These are phyloP conservation scores for Drosophila formosana DNA, from an alignment of 2,888 invertebrate genomes.

Conservation along the genomic window DNA sequence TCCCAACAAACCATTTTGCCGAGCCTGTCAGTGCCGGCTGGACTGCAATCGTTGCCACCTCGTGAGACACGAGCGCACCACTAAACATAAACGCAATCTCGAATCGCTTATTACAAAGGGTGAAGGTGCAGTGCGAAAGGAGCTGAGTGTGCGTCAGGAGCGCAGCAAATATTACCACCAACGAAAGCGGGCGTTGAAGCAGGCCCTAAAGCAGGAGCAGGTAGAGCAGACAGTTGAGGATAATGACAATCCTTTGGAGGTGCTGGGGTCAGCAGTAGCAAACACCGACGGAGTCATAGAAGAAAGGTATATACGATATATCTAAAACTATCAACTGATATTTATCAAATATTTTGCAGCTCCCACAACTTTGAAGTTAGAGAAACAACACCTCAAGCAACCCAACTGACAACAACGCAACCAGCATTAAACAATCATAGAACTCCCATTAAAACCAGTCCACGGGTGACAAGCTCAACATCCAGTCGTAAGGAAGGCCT, in stretches of 20 bases:
- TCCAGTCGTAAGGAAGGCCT: conserved; percentile 44
- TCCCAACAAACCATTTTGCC: conserved; percentile 81
- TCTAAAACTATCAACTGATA: background rate
- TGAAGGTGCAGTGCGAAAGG: conserved; percentile 75
- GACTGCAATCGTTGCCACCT: conserved; percentile 84
- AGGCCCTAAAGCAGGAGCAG: conserved; percentile 19
- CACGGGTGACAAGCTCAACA: background rate
- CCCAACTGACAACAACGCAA: conserved; percentile 21
- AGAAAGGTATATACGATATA: conserved; percentile 28
- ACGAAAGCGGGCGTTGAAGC: conserved; percentile 51
- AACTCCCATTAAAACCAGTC: conserved; percentile 18
- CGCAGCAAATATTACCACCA: conserved; percentile 82
- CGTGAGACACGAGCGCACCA: conserved; percentile 81
- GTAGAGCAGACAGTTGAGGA: conserved; percentile 2
- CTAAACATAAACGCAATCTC: conserved; percentile 81
- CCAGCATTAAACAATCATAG: conserved; percentile 3
- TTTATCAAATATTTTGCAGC: conserved; percentile 13
- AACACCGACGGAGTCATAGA: conserved; percentile 40
- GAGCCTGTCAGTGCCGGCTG: conserved; percentile 80
- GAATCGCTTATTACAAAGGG: conserved; percentile 78
- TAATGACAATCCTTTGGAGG: conserved; percentile 17
- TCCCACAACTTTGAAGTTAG: conserved; percentile 20
- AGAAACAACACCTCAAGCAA: conserved; percentile 19
- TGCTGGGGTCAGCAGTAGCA: conserved; percentile 21
- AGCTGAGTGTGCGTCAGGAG: conserved; percentile 78